Conservation (phyloP, 2,888 invertebrate species). For the Aphrophora alni region DNA sequence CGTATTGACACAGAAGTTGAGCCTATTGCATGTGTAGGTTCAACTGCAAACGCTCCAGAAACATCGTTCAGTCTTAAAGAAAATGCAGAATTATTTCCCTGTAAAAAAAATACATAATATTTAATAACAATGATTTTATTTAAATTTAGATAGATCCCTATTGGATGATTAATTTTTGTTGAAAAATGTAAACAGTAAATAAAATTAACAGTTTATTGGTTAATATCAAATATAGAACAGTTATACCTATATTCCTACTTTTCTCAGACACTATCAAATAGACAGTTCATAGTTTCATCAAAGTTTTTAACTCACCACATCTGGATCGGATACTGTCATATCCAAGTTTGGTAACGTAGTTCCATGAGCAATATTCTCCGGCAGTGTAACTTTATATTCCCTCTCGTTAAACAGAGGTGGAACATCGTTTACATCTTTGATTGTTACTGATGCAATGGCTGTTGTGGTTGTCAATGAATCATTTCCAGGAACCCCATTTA, state of each 20-base stretch:
- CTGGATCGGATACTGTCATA: slow-evolving; percentile 86
- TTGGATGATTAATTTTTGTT: no score
- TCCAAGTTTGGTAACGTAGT: slow-evolving; percentile 82
- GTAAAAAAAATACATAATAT: no score
- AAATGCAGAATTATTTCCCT: slow-evolving; percentile 87
- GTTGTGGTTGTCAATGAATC: slow-evolving; percentile 72
- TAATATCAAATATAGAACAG: slow-evolving; percentile 8
- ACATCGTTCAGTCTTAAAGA: slow-evolving; percentile 79
- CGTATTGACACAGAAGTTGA: slow-evolving; percentile 83
- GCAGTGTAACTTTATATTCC: slow-evolving; percentile 80
- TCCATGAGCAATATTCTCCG: slow-evolving; percentile 82
- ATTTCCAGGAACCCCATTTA: slow-evolving; percentile 72
- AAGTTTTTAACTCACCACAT: slow-evolving; percentile 72
- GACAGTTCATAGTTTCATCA: no score
- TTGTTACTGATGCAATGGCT: slow-evolving; percentile 80
- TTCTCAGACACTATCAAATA: no score
- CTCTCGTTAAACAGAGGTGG: slow-evolving; percentile 82
- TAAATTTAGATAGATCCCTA: no score
- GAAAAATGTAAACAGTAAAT: no score
- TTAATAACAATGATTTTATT: no score
- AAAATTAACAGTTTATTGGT: not conserved
- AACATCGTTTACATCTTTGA: slow-evolving; percentile 89
- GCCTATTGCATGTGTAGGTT: slow-evolving; percentile 79
- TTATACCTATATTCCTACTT: no score
- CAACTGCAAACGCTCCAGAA: slow-evolving; percentile 82